Evolutionary conservation across 2,113 vertebrate genomes (phyloP).

Genomic region (Cynoglossus semilaevis): DNA sequence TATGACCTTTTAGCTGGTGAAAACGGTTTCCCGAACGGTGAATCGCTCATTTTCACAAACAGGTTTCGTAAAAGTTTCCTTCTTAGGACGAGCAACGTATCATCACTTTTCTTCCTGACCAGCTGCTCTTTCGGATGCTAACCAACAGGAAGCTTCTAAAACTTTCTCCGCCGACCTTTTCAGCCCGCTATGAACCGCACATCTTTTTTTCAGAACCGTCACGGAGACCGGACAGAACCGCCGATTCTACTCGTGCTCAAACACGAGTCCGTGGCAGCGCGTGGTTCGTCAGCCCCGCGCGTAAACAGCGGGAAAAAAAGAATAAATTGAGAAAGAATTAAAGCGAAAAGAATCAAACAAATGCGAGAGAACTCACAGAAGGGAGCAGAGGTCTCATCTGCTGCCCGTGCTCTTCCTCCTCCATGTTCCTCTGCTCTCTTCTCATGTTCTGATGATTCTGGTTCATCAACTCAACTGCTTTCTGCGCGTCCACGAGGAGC

Average conservation of each 20-base stretch:
- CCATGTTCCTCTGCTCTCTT: too few species aligned
- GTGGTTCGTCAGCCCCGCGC: conserved; percentile 29
- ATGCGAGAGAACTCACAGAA: conserved; percentile 53
- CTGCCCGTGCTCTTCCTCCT: conserved; percentile 23
- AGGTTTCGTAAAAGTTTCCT: background rate
- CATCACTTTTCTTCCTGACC: conserved; percentile 54
- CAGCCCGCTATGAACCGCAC: background rate
- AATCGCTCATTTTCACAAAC: rapidly evolving
- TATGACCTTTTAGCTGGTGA: rapidly evolving
- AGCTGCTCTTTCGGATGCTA: too few species aligned
- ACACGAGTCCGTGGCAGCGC: background rate
- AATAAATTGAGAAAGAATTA: too few species aligned
- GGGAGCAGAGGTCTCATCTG: conserved; percentile 65
- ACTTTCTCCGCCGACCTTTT: background rate
- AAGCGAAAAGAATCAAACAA: too few species aligned
- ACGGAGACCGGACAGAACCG: background rate
- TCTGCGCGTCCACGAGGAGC: too few species aligned
- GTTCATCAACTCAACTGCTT: too few species aligned
- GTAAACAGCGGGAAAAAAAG: conserved; percentile 29
- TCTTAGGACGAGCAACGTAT: conserved; percentile 1
- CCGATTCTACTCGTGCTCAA: background rate
- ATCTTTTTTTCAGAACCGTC: background rate
- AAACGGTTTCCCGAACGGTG: rapidly evolving
- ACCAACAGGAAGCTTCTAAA: background rate
- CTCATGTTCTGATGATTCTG: too few species aligned